Evolutionary conservation across 2,113 vertebrate species (phyloP).

Genomic region (Ceuthmochares aereus): DNA sequence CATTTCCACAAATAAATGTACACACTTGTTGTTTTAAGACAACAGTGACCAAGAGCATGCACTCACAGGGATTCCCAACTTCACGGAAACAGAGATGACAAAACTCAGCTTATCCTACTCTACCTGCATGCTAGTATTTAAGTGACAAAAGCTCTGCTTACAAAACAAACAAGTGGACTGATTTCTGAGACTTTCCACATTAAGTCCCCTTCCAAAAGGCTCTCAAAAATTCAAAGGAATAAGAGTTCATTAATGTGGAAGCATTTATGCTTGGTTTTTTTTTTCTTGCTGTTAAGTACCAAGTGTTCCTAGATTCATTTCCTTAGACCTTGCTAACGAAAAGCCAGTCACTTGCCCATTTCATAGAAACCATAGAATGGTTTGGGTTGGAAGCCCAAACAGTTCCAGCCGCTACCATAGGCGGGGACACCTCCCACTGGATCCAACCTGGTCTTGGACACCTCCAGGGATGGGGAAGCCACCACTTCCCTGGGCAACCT

Average conservation of each 20-base stretch:
- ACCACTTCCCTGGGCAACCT: too few relatives aligned
- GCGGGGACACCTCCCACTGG: too few relatives aligned
- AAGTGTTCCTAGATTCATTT: background rate
- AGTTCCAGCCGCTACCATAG: too few relatives aligned
- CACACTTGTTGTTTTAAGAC: background rate
- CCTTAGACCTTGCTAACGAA: background rate
- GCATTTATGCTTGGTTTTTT: background rate
- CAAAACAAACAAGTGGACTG: background rate
- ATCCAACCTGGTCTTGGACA: too few relatives aligned
- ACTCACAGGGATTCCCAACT: background rate
- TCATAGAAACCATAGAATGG: too few relatives aligned
- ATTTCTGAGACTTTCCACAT: background rate
- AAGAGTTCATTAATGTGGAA: too few relatives aligned
- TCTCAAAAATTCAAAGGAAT: fast-evolving
- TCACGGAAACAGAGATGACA: fast-evolving
- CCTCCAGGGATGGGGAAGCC: too few relatives aligned
- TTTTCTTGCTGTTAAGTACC: background rate
- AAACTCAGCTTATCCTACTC: background rate
- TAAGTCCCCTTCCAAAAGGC: background rate
- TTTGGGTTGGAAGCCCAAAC: too few relatives aligned
- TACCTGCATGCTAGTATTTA: background rate
- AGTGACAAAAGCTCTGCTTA: background rate
- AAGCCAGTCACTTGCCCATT: fast-evolving
- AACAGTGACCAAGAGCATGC: background rate
- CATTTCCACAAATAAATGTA: background rate